A percentile compares a stretch with the other conserved stretches of the same genome.
These are phyloP conservation scores for Adrianichthys oophorus DNA, from an alignment of 2,797 vertebrate species.

Conservation along the genomic window DNA sequence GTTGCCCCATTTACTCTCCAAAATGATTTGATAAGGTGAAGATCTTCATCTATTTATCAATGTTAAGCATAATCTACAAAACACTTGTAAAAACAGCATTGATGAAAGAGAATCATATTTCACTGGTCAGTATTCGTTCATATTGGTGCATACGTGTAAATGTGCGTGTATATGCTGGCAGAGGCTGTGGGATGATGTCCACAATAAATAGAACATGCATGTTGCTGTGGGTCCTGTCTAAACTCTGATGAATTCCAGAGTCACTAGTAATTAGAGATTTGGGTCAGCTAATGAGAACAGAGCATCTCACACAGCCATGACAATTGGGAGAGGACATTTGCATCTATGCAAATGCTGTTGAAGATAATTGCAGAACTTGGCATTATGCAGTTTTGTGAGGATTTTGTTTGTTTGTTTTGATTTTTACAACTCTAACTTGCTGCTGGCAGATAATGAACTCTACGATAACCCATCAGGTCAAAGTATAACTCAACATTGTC, in stretches of 20 bases:
- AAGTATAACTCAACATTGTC: too few species aligned
- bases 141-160: constrained; percentile 19
- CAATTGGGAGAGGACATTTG: constrained; percentile 75
- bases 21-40: too few species aligned
- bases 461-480: too few species aligned
- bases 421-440: not conserved
- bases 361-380: constrained; percentile 75
- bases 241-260: constrained; percentile 83
- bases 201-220: constrained; percentile 76
- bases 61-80: too few species aligned
- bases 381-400: constrained; percentile 41
- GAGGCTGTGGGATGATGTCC: constrained; percentile 44
- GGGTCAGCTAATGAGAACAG: constrained; percentile 83
- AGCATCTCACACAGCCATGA: constrained; percentile 78
- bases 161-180: constrained; percentile 41
- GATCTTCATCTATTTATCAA: too few species aligned
- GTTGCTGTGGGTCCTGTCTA: constrained; percentile 78
- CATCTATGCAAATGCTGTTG: constrained; percentile 78
- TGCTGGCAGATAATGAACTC: not conserved
- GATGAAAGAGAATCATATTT: not conserved
- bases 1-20: too few species aligned
- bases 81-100: too few species aligned
- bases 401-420: constrained; percentile 17
- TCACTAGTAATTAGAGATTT: constrained; percentile 76
- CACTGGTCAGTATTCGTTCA: constrained; percentile 18